Base-by-base conservation (phyloP, 2,113 vertebrate genomes). In the Xiphias gladius region DNA sequence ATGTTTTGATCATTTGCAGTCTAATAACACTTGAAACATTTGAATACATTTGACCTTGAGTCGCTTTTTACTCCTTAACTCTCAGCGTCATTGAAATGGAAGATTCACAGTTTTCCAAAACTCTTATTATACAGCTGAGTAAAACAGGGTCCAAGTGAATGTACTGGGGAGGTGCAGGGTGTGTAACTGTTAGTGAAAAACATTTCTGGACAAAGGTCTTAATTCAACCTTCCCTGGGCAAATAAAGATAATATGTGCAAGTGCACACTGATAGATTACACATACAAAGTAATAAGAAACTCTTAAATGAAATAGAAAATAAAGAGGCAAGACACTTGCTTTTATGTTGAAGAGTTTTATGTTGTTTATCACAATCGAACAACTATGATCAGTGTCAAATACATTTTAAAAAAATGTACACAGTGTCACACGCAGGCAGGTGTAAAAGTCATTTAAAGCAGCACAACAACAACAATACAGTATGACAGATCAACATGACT, bases 121-220 rank as follows among this genome's bases (percentile, higher is more conserved):
- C n/a, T 28, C 19, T 66, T 14, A 19, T 19, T 30, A 16, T 6
- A 16, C 7, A 62, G 2, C 1, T 70, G 64, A 75, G 65, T 64
- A 20, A 61, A 48, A 35, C 7, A 48, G 10, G 28, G 14, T 63
- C 26, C 11, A 35, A 3, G 20, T 66, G 26, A 58, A 12, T 58
- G 59, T 20, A 13, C 11, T 14, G 28, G 17, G 43, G 17, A 63
- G 52, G 30, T 5, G 32, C 65, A 61, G 61, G 80, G 80, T 64
- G 80, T 84, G 80, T 20, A 2, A 24, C 37, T 48, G 1, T 66
- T 65, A 48, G 35, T n/a, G 59, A 22, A 76, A 55, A n/a, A 16
- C 14, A 41, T 3, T 4, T 0, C 48, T 57, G 76, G 50, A 77
- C 84, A 88, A 89, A 91, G 72, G 82, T 81, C 62, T 2, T 35